phyloP scores from a whole-genome alignment of 2,888 invertebrate species.

The Drosophila falleni region DNA sequence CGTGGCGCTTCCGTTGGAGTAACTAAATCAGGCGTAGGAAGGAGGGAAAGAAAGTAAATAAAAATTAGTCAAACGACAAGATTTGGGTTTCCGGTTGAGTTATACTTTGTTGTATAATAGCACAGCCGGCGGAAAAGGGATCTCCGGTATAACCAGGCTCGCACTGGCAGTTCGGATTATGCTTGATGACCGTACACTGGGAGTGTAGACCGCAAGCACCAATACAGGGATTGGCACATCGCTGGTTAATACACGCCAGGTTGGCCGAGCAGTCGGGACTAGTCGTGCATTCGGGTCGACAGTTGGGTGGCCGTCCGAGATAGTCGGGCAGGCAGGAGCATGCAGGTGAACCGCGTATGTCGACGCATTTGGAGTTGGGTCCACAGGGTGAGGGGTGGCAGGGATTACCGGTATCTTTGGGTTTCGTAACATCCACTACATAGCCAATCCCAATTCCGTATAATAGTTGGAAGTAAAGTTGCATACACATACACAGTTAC shows the following conservation, averaged over 20 bases:
- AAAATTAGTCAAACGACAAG: slow-evolving; percentile 8
- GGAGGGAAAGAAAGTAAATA: neutral
- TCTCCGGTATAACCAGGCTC: slow-evolving; percentile 91
- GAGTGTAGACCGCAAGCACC: slow-evolving; percentile 92
- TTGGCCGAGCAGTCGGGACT: slow-evolving; percentile 91
- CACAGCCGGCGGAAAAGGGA: slow-evolving; percentile 91
- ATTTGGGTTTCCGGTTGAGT: neutral
- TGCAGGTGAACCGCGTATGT: slow-evolving; percentile 91
- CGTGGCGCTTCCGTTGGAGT: slow-evolving; percentile 87
- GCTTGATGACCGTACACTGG: slow-evolving; percentile 91
- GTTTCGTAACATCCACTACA: slow-evolving; percentile 85
- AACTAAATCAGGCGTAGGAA: slow-evolving; percentile 55
- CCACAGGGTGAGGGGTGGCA: slow-evolving; percentile 95
- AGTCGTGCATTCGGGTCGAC: slow-evolving; percentile 91
- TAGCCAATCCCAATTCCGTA: slow-evolving; percentile 60
- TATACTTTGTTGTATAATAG: slow-evolving; percentile 86
- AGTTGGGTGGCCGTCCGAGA: slow-evolving; percentile 93
- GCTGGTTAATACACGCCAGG: slow-evolving; percentile 91
- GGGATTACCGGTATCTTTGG: slow-evolving; percentile 89
- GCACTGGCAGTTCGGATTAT: slow-evolving; percentile 92
- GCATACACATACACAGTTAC: slow-evolving; percentile 38
- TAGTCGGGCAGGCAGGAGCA: slow-evolving; percentile 93
- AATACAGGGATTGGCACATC: slow-evolving; percentile 92
- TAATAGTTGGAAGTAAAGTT: slow-evolving; percentile 43
- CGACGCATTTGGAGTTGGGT: slow-evolving; percentile 92